A percentile compares a stretch with the other conserved stretches of the same genome.
Evolutionary conservation across 2,113 vertebrate genomes (phyloP).

Genomic region (Xiphorhynchus elegans): DNA sequence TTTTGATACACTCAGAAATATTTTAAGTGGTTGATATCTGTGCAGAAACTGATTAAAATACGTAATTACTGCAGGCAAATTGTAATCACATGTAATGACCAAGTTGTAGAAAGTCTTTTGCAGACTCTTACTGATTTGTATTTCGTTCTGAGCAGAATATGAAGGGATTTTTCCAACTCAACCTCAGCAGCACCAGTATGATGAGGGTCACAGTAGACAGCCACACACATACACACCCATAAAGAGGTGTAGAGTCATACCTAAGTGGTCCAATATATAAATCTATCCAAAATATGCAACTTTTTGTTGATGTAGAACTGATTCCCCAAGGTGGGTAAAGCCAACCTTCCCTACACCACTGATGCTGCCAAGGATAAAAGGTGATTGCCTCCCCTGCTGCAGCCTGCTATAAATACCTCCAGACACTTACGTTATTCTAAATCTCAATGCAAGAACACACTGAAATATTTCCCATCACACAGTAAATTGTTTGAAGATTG

Average conservation of each 20-base stretch:
- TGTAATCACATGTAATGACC: neutral
- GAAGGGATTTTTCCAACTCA: neutral
- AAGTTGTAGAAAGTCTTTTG: neutral
- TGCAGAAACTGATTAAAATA: neutral
- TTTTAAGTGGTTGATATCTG: neutral
- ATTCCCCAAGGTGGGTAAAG: neutral
- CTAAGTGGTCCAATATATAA: neutral
- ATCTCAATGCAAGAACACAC: constrained; percentile 3
- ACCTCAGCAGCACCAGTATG: neutral
- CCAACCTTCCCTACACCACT: neutral
- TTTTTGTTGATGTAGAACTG: neutral
- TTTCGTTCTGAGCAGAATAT: neutral
- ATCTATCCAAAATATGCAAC: neutral
- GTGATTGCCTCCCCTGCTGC: neutral
- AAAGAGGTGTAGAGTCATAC: fast-evolving
- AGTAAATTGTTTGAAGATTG: constrained; percentile 46
- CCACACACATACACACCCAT: neutral
- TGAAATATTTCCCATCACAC: constrained; percentile 32
- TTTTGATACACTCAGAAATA: neutral
- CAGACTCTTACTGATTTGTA: neutral
- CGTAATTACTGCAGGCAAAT: neutral
- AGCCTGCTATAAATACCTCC: constrained; percentile 19
- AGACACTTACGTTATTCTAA: constrained; percentile 11
- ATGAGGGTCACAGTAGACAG: neutral
- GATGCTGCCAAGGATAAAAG: neutral